Evolutionary conservation across 1,140 invertebrate species (phyloP), one percentile per base, ranked within the genome.

Genomic region (Vollenhovia emeryi): DNA sequence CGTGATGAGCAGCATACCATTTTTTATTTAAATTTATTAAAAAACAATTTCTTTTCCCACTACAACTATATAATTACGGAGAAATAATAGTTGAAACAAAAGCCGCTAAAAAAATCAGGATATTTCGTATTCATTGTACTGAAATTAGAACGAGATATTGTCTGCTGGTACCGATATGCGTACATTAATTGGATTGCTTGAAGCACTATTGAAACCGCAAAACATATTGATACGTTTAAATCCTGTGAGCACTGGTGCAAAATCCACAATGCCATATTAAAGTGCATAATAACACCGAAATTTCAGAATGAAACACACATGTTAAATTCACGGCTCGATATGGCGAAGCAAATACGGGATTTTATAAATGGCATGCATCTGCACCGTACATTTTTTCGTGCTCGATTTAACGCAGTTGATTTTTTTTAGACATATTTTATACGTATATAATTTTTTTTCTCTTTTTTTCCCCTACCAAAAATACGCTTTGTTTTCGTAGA

Each of bases 271-370:
- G 30, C n/a, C 48, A 45, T 71, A 71, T 24, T 55, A 55, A 55
- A 73, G 36, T 40, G 24, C 66, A 27, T 71, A 73, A 82, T 82
- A 82, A 82, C 73, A 57, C n/a, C n/a, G n/a, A 30, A 71, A 73
- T 73, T 82, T 71, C 64, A 43, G 33, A 57, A 33, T 73, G 9
- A 43, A 82, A 64, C 43, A 43, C n/a, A 21, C 36, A 45, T 55
- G 24, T 71, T 45, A 33, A 73, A 82, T 45, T 30, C 52, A 24
- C 7, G 13, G 7, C 8, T 24, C 66, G 13, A 71, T 24, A 21
- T n/a, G 18, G n/a, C 11, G 7, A 9, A 57, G 11, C 50, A 30
- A 6, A 24, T 6, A 48, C 21, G 13, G n/a, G 73, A 82, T 82
- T 71, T 73, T 73, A 57, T 57, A 73, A 50, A 40, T 7, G 40